Evolutionary conservation across 2,113 vertebrate genomes (phyloP).

Genomic region (Trematomus loennbergii): DNA sequence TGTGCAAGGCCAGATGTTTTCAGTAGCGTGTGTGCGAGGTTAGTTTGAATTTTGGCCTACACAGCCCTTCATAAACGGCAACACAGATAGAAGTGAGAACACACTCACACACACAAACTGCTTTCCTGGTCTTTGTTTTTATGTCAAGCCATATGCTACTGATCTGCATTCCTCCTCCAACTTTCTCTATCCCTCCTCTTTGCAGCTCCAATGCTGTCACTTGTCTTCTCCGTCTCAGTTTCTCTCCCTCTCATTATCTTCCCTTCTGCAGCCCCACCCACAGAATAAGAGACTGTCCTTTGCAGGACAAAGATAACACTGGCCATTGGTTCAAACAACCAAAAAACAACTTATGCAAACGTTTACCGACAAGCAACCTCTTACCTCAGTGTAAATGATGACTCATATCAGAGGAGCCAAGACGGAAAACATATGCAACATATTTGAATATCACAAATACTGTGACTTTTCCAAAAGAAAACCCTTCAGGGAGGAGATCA

Average conservation of each 20-base stretch:
- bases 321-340: neutral
- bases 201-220: slow-evolving; percentile 16
- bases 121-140: slow-evolving; percentile 25
- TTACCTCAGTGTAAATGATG: neutral
- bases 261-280: neutral
- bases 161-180: slow-evolving; percentile 37
- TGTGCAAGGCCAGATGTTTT: too few relatives aligned
- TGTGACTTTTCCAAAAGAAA: too few relatives aligned
- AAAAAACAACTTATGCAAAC: too few relatives aligned
- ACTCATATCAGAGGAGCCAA: neutral
- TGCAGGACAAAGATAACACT: neutral
- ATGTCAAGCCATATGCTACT: slow-evolving; percentile 55
- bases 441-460: too few relatives aligned
- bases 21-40: too few relatives aligned
- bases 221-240: neutral
- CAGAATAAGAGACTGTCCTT: neutral
- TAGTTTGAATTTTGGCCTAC: too few relatives aligned
- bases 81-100: slow-evolving; percentile 17
- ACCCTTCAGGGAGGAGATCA: neutral
- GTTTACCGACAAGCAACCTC: neutral
- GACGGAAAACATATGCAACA: neutral
- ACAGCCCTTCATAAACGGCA: neutral
- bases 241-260: neutral
- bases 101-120: slow-evolving; percentile 10
- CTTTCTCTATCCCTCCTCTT: slow-evolving; percentile 77